phyloP scores from a whole-genome alignment of 2,113 vertebrate species.

The Trichechus manatus region DNA sequence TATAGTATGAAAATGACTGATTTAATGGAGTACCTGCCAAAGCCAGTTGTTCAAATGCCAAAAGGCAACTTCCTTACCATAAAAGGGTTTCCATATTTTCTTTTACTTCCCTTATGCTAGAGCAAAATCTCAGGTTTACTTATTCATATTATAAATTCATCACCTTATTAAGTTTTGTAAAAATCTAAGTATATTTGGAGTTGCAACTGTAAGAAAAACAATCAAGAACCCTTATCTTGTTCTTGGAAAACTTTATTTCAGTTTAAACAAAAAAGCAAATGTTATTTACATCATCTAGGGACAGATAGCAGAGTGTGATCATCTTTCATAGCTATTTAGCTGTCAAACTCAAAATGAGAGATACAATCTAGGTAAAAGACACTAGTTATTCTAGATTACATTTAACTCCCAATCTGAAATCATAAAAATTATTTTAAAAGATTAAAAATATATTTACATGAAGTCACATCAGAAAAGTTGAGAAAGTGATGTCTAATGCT shows the following conservation, averaged over 20 bases:
- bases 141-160: neutral
- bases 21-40: constrained; percentile 3
- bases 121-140: constrained; percentile 28
- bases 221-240: constrained; percentile 39
- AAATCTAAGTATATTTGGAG: constrained; percentile 34
- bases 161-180: constrained; percentile 16
- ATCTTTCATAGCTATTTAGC: constrained; percentile 43
- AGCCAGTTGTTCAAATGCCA: constrained; percentile 46
- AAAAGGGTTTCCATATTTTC: constrained; percentile 28
- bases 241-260: constrained; percentile 80
- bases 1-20: constrained; percentile 13
- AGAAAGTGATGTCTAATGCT: constrained; percentile 44
- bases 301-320: neutral
- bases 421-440: constrained; percentile 58
- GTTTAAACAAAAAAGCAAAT: constrained; percentile 63
- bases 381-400: constrained; percentile 36
- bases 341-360: constrained; percentile 33
- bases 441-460: constrained; percentile 2
- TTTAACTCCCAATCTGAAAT: constrained; percentile 40
- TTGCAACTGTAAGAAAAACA: constrained; percentile 42
- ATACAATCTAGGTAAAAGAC: constrained; percentile 54
- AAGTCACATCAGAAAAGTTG: constrained; percentile 62
- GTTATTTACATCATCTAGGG: neutral
- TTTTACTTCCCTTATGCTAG: constrained; percentile 20
- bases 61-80: constrained; percentile 48